Evolutionary conservation across 2,888 invertebrate genomes (phyloP), one percentile per base, ranked within the genome.

Genomic region (Chrysomela aeneicollis): DNA sequence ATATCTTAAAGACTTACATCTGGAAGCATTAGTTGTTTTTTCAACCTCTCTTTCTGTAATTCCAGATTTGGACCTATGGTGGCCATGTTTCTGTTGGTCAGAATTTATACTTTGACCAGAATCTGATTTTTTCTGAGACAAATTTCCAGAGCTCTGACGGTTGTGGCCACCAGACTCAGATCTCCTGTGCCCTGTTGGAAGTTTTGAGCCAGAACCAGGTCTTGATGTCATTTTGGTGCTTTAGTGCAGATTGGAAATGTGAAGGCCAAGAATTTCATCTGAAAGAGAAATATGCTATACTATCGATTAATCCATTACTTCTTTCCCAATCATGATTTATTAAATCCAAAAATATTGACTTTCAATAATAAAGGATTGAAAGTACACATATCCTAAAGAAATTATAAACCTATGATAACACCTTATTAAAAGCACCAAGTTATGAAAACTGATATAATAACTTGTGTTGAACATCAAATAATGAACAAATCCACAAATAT

Each of bases 61-160:
- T 5, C 80, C 81, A 46, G 82, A 82, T 73, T 82, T 82, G 30
- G 82, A 81, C 32, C 82, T 72, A 62, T 81, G 77, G 67, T 82
- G 82, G 26, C 78, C 78, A 69, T 77, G 77, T 70, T 75, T 77
- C 50, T 77, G 73, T 50, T 72, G 70, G 30, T 76, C 78, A 47
- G 79, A 79, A 63, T 79, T 80, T 26, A 79, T 72, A 68, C 81
- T 81, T 55, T 82, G 81, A 12, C 79, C 81, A 51, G 82, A 82
- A 71, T 82, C 82, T 60, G 81, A 78, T 30, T 78, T 73, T 61
- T 78, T 79, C 53, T 79, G 79, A 35, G 67, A 66, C 19, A 72
- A 73, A 65, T 71, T 71, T 54, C 73, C 57, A 17, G 81, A 81
- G 68, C 76, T 78, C 64, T 79, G 78, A 15, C 79, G 69, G 54